Conservation (phyloP, 2,113 vertebrate genomes). For the Euleptes europaea region DNA sequence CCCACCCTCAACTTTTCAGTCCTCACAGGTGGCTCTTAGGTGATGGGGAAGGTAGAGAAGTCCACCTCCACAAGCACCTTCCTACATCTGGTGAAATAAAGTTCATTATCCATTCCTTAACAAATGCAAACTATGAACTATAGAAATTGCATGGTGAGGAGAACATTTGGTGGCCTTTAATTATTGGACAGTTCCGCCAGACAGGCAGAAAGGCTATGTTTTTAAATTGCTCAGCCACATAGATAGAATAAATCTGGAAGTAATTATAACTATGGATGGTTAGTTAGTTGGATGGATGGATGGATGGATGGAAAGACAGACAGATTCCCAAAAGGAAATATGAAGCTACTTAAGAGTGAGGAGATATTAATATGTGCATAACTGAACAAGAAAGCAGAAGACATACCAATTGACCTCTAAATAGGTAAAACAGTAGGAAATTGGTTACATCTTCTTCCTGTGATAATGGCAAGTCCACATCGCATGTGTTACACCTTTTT, state of each 20-base stretch:
- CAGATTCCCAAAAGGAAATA: not conserved
- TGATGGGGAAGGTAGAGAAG: no score
- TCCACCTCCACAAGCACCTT: no score
- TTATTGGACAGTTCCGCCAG: not conserved
- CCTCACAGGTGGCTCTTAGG: no score
- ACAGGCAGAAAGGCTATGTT: not conserved
- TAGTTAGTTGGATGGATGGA: no score
- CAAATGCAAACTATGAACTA: not conserved
- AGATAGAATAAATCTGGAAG: not conserved
- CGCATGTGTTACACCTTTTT: slow-evolving; percentile 16
- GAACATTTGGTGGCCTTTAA: not conserved
- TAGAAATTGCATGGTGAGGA: no score
- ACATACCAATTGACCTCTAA: no score
- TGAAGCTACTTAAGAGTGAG: not conserved
- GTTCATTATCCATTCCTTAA: not conserved
- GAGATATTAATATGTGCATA: not conserved
- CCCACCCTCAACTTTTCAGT: no score
- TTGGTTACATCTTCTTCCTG: not conserved
- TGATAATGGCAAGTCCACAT: slow-evolving; percentile 13
- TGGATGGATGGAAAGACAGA: not conserved
- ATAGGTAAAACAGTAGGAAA: no score
- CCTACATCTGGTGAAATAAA: no score
- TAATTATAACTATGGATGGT: no score
- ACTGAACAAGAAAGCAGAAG: not conserved
- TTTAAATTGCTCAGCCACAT: not conserved